phyloP scores from a whole-genome alignment of 2,888 invertebrate genomes.

The Chaetoderma sp. region DNA sequence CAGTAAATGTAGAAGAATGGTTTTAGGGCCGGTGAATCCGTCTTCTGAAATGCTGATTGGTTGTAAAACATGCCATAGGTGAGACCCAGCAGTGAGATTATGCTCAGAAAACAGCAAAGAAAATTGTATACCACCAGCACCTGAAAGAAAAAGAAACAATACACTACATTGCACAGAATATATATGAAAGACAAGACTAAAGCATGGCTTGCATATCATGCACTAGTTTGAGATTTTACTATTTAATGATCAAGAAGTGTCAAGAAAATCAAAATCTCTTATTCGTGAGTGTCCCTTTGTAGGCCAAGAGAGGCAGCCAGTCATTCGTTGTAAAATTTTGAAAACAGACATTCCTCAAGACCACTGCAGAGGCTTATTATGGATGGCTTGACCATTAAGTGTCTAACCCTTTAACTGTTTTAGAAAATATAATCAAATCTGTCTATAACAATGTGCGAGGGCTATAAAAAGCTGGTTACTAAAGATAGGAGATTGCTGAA shows the following conservation, averaged over 20 bases:
- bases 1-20: slow-evolving; percentile 56
- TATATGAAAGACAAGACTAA: background rate
- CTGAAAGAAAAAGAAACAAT: slow-evolving; percentile 43
- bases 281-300: background rate
- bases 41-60: slow-evolving; percentile 51
- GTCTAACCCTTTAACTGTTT: no score
- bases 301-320: background rate
- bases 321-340: no score
- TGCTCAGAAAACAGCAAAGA: slow-evolving; percentile 53
- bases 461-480: no score
- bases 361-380: no score
- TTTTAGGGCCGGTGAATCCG: slow-evolving; percentile 37
- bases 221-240: background rate
- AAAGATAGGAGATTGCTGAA: no score
- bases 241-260: no score
- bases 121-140: slow-evolving; percentile 63
- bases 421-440: no score
- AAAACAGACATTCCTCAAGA: no score
- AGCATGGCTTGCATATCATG: background rate
- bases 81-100: slow-evolving; percentile 52
- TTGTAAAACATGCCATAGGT: slow-evolving; percentile 41
- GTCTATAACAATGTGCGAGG: no score
- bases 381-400: no score
- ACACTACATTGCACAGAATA: background rate
- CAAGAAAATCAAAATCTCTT: background rate